Percentiles rank a stretch among this genome's conserved stretches.
Evolutionary conservation across 2,888 invertebrate genomes (phyloP).

Genomic region (Eristalis intricaria): DNA sequence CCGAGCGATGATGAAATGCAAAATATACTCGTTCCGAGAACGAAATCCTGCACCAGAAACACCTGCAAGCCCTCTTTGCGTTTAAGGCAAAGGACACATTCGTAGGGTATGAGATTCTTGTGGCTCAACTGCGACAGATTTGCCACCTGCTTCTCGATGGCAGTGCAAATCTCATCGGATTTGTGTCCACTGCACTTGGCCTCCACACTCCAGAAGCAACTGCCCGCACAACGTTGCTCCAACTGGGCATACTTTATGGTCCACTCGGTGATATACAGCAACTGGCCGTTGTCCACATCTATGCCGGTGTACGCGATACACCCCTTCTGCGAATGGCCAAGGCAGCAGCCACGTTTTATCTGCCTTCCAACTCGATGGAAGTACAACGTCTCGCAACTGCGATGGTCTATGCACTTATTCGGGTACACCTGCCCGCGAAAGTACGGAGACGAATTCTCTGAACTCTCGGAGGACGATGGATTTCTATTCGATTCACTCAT

Average conservation of each 20-base stretch:
- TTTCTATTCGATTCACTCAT: constrained; percentile 82
- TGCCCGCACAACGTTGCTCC: constrained; percentile 78
- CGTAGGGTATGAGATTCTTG: constrained; percentile 88
- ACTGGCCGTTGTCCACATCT: constrained; percentile 87
- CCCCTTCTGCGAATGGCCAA: constrained; percentile 89
- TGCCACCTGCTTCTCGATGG: constrained; percentile 90
- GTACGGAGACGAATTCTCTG: constrained; percentile 82
- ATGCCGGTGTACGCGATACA: constrained; percentile 89
- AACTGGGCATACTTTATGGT: constrained; percentile 82
- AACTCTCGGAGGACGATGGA: constrained; percentile 83
- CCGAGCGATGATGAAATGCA: constrained; percentile 79
- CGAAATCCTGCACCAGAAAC: constrained; percentile 87
- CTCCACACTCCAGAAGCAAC: constrained; percentile 78
- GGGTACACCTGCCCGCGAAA: constrained; percentile 78
- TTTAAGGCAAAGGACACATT: constrained; percentile 86
- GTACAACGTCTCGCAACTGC: constrained; percentile 83
- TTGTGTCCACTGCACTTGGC: constrained; percentile 79
- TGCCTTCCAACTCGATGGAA: constrained; percentile 84
- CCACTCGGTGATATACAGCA: constrained; percentile 91
- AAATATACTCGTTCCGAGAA: constrained; percentile 81
- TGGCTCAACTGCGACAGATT: constrained; percentile 87
- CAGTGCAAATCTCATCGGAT: constrained; percentile 78
- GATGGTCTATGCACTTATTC: constrained; percentile 82
- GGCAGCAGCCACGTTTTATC: constrained; percentile 88
- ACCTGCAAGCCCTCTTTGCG: constrained; percentile 86